Evolutionary conservation across 2,888 invertebrate genomes (phyloP).

Genomic region (Melieria crassipennis): DNA sequence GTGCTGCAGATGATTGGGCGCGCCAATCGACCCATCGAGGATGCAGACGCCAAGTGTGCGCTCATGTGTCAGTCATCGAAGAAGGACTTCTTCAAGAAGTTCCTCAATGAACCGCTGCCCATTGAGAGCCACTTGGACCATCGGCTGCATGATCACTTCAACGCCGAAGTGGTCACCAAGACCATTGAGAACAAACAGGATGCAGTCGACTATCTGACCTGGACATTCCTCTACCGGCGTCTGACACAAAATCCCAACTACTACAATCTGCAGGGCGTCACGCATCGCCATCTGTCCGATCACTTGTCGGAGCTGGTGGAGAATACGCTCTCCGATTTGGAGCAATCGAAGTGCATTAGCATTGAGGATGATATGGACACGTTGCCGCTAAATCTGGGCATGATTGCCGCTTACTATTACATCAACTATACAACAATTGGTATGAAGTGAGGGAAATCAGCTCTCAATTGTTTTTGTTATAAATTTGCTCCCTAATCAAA

Average conservation of each 20-base stretch:
- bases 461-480: neutral
- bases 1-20: slow-evolving; percentile 98
- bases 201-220: slow-evolving; percentile 98
- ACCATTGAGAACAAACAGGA: slow-evolving; percentile 99
- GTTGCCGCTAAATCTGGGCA: slow-evolving; percentile 95
- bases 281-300: slow-evolving; percentile 97
- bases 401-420: slow-evolving; percentile 99
- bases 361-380: slow-evolving; percentile 99
- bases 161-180: slow-evolving; percentile 99
- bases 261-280: slow-evolving; percentile 96
- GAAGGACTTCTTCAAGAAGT: slow-evolving; percentile 98
- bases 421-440: slow-evolving; percentile 99
- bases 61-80: slow-evolving; percentile 97
- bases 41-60: slow-evolving; percentile 94
- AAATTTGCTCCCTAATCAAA: neutral
- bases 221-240: slow-evolving; percentile 97
- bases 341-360: slow-evolving; percentile 96
- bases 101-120: slow-evolving; percentile 95
- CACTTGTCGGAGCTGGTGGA: slow-evolving; percentile 98
- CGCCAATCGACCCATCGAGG: slow-evolving; percentile 91
- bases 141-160: slow-evolving; percentile 98
- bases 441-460: slow-evolving; percentile 61
- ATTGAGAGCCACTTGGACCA: slow-evolving; percentile 99
- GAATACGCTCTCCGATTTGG: slow-evolving; percentile 91
- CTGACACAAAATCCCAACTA: slow-evolving; percentile 99